Percentiles rank a stretch among this genome's conserved stretches.
Conservation (phyloP, 1,140 invertebrate species). For the Ephestia elutella region DNA sequence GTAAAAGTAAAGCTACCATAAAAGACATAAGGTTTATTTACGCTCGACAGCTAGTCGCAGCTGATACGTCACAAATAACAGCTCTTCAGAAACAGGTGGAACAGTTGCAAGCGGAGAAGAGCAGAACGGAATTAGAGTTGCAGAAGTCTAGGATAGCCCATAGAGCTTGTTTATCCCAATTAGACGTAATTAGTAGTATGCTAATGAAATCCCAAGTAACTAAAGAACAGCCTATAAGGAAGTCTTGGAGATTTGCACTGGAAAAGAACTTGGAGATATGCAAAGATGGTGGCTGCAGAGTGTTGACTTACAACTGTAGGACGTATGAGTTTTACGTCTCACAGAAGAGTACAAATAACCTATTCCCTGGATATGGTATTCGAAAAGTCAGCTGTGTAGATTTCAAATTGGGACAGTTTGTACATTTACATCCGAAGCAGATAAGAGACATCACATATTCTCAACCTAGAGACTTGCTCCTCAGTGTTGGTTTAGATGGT, state of each 20-base stretch:
- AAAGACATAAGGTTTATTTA: conserved; percentile 84
- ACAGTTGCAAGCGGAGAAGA: conserved; percentile 49
- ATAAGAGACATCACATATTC: conserved; percentile 88
- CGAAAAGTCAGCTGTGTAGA: conserved; percentile 81
- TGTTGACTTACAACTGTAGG: conserved; percentile 80
- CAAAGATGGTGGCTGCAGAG: conserved; percentile 83
- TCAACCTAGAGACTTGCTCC: conserved; percentile 78
- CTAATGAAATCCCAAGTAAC: conserved; percentile 45
- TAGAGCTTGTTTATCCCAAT: conserved; percentile 66
- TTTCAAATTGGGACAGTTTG: conserved; percentile 75
- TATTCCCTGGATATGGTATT: conserved; percentile 87
- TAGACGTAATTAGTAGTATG: conserved; percentile 54
- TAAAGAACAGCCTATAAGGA: conserved; percentile 38
- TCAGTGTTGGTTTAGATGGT: conserved; percentile 87
- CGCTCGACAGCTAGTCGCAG: conserved; percentile 68
- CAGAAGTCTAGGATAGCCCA: conserved; percentile 55
- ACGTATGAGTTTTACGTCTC: conserved; percentile 80
- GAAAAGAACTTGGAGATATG: conserved; percentile 80
- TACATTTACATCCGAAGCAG: conserved; percentile 80
- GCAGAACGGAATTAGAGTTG: conserved; percentile 46
- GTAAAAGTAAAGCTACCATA: conserved; percentile 84
- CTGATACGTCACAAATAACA: conserved; percentile 73
- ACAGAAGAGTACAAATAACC: conserved; percentile 79
- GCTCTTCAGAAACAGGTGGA: conserved; percentile 73
- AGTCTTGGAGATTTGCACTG: conserved; percentile 73